These are phyloP conservation scores for Prietella phreatophila DNA, from an alignment of 2,113 vertebrate genomes.

Conservation along the genomic window DNA sequence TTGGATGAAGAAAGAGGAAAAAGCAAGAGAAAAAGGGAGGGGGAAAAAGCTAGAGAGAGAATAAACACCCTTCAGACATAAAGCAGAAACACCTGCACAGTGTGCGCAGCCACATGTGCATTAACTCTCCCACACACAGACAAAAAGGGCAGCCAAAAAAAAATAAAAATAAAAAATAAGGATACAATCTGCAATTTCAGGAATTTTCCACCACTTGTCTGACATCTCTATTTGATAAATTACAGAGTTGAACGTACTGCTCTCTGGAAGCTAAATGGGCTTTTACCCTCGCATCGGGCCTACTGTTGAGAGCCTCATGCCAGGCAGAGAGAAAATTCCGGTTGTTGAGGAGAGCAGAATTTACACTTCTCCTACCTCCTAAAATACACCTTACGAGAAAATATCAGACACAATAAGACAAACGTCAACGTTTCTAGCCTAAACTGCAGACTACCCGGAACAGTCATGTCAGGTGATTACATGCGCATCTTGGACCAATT, in stretches of 20 bases:
- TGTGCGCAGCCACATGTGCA: background rate
- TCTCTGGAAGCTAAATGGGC: conserved; percentile 15
- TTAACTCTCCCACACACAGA: conserved; percentile 15
- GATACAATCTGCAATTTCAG: conserved; percentile 19
- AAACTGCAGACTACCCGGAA: background rate
- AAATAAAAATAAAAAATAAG: background rate
- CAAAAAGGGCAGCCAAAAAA: conserved; percentile 2
- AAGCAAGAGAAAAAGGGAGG: background rate
- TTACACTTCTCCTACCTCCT: background rate
- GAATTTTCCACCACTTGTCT: conserved; percentile 14
- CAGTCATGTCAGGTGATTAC: background rate
- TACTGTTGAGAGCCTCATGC: background rate
- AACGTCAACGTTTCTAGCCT: background rate
- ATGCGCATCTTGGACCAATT: too few relatives aligned
- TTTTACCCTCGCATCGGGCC: background rate
- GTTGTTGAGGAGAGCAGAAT: background rate
- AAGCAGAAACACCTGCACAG: conserved; percentile 40
- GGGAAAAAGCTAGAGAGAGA: conserved; percentile 6
- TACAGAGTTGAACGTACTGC: background rate
- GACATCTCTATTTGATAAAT: conserved; percentile 36
- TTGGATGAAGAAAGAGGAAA: background rate
- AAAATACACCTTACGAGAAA: background rate
- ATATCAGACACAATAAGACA: background rate
- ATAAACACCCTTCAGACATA: conserved; percentile 22
- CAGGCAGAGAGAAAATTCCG: background rate